These are phyloP conservation scores for Ectemnius lituratus DNA, from an alignment of 2,888 invertebrate genomes.

Conservation along the genomic window DNA sequence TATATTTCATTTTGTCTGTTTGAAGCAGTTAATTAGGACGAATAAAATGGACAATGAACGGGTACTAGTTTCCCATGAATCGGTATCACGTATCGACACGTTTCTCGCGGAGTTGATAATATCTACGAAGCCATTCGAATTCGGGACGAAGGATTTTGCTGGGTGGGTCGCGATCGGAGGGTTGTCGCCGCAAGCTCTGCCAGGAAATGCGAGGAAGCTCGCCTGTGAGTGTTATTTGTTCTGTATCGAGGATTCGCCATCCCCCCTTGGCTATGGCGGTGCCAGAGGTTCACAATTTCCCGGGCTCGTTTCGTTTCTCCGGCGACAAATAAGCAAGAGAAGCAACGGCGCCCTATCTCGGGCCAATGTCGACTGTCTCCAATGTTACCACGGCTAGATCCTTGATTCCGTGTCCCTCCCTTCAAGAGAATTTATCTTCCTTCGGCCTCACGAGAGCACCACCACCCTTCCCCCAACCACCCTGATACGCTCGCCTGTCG, in stretches of 20 bases:
- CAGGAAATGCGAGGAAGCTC: conserved; percentile 17
- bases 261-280: conserved; percentile 21
- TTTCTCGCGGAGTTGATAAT: conserved; percentile 46
- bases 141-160: conserved; percentile 47
- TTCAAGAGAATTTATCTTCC: conserved; percentile 62
- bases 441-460: conserved; percentile 36
- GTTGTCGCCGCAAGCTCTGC: conserved; percentile 45
- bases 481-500: conserved; percentile 28
- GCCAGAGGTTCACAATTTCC: conserved; percentile 52
- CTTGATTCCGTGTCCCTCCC: conserved; percentile 56
- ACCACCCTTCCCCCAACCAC: neutral
- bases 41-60: too few relatives aligned
- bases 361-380: conserved; percentile 49
- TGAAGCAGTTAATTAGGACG: neutral
- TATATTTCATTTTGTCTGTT: too few relatives aligned
- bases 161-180: conserved; percentile 43
- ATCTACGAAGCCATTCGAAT: conserved; percentile 61
- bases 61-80: neutral
- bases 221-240: conserved; percentile 65
- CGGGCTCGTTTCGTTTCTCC: conserved; percentile 65
- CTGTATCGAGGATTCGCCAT: conserved; percentile 58
- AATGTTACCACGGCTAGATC: conserved; percentile 56
- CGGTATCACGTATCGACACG: neutral
- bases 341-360: conserved; percentile 64
- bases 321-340: conserved; percentile 69